Evolutionary conservation across 1,140 invertebrate genomes (phyloP), one percentile per base, ranked within the genome.

Genomic region (Schlechtendalia chinensis): DNA sequence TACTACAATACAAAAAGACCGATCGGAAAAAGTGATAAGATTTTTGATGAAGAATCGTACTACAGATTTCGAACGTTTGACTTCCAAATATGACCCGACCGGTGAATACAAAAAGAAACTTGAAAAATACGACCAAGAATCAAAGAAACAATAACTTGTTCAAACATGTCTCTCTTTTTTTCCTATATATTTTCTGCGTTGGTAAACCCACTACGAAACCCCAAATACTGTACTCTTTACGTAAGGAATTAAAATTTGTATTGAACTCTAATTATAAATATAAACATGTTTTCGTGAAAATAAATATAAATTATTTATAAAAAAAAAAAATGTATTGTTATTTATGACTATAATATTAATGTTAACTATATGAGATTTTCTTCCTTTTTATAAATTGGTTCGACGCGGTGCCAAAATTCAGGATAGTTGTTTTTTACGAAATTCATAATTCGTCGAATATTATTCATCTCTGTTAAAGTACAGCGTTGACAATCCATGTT

Each of bases 31-130:
- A 82, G 87, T 90, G 0, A 88, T 90, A 45, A 86, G 86, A 19
- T 88, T 84, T 10, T 82, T 90, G 53, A 87, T 89, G 50, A 86
- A 89, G n/a, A 87, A 91, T 8, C 88, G 90, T 75, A 85, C 85
- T 1, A 87, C 87, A 0, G 83, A 88, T 69, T 92, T 90, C 90
- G 84, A 88, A 4, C 82, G 87, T 10, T 83, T 92, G 12, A 84
- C 86, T 39, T 85, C 83, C 2, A 91, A 90, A 83, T 92, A 87
- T 83, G 91, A 92, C 83, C 89, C 90, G 0, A 85, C 89, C 0
- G 87, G 88, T 0, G 84, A 86, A 24, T 92, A 88, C 84, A 87
- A 86, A 80, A 81, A 81, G 53, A 22, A 24, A 1, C 5, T 81
- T 3, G 50, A 53, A 32, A 69, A 67, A 61, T 61, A 24, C 12